Percentiles rank a stretch among this genome's conserved stretches.
These are phyloP conservation scores for Micronisus gabar DNA, from an alignment of 2,113 vertebrate genomes.

Conservation along the genomic window DNA sequence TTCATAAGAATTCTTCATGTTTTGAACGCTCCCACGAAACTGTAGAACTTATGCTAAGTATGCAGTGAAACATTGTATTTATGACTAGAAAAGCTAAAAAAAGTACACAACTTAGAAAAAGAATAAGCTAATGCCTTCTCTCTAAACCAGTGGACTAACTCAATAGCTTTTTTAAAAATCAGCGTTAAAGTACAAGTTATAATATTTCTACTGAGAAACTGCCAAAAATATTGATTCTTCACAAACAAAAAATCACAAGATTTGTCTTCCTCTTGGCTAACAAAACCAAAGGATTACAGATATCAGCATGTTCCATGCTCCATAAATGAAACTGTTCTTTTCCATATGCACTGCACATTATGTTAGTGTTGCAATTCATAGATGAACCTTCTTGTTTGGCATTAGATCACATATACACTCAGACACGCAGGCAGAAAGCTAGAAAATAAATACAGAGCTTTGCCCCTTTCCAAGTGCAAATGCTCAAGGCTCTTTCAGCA, in stretches of 20 bases:
- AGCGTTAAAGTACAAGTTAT: not conserved
- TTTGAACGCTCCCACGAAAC: not conserved
- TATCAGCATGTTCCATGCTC: not conserved
- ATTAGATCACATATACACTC: conserved; percentile 6
- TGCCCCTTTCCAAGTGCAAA: conserved; percentile 30
- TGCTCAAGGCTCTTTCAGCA: not conserved
- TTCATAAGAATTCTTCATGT: not conserved
- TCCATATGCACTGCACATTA: not conserved
- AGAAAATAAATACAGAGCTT: not conserved
- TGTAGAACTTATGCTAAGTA: not conserved
- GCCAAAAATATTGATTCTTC: not conserved
- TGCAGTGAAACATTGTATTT: not conserved
- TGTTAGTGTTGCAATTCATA: not conserved
- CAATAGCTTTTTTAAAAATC: not conserved
- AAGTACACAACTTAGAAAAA: not conserved
- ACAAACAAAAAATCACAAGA: not conserved
- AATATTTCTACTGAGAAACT: not conserved
- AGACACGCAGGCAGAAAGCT: not conserved
- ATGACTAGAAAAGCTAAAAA: not conserved
- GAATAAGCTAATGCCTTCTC: not conserved
- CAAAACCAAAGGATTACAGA: not conserved
- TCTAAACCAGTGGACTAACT: not conserved
- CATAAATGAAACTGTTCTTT: not conserved
- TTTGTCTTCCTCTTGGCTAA: not conserved
- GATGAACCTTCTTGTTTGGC: conserved; percentile 27